Evolutionary conservation across 2,113 vertebrate genomes (phyloP).

Genomic region (Otis tarda): DNA sequence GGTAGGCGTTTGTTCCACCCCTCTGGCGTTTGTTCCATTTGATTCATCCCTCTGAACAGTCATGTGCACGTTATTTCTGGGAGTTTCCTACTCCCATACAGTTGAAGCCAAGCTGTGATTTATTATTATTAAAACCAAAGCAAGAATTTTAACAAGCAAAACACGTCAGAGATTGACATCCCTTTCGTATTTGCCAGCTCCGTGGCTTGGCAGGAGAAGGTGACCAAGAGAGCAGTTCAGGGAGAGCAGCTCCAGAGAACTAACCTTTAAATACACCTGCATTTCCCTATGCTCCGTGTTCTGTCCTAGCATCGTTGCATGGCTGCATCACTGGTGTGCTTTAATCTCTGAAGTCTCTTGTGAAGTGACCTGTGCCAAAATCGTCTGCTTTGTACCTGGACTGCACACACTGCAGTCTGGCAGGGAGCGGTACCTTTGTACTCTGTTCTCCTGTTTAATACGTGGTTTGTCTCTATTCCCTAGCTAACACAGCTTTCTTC

Average conservation of each 20-base stretch:
- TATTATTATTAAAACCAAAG: constrained; percentile 6
- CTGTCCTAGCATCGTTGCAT: not conserved
- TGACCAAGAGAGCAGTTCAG: not conserved
- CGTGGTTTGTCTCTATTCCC: not conserved
- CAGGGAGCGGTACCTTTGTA: not conserved
- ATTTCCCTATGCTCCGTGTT: accelerated
- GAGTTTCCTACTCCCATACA: not conserved
- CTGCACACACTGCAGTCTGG: not conserved
- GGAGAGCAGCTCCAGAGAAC: not conserved
- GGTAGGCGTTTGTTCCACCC: not conserved
- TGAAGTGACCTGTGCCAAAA: not conserved
- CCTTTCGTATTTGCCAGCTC: not conserved
- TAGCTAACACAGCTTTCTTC: not conserved
- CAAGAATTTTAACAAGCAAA: not conserved
- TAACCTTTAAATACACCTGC: not conserved
- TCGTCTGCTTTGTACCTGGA: not conserved
- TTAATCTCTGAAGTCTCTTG: not conserved
- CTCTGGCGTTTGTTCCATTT: not conserved
- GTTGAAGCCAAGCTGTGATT: constrained; percentile 5
- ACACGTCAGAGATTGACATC: not conserved
- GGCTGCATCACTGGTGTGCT: not conserved
- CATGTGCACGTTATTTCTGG: not conserved
- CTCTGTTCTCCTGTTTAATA: not conserved
- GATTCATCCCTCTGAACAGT: not conserved
- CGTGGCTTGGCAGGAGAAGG: not conserved